Percentiles rank a stretch among this genome's conserved stretches.
Conservation (phyloP, 1,140 invertebrate species). For the Lucilia sericata region DNA sequence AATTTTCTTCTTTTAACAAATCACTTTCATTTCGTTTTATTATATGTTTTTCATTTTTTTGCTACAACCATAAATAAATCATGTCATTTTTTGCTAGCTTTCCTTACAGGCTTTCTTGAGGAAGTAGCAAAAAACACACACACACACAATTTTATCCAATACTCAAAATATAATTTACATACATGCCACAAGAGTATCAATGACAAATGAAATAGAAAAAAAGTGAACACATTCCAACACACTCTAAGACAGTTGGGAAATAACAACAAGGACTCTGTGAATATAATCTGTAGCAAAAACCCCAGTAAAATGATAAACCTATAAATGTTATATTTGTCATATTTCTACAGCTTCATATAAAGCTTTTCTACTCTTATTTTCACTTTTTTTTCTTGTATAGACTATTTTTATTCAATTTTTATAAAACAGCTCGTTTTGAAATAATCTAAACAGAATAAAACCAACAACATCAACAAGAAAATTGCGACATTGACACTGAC, state of each 20-base stretch:
- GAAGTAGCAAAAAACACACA: no score
- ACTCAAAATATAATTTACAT: not conserved
- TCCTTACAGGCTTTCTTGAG: no score
- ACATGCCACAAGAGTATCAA: not conserved
- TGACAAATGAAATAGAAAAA: not conserved
- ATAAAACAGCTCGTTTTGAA: no score
- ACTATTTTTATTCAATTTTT: no score
- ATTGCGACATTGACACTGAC: conserved; percentile 1
- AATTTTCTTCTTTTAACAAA: no score
- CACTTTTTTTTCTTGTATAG: no score
- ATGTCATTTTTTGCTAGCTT: not conserved
- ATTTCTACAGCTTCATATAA: not conserved
- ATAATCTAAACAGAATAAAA: no score
- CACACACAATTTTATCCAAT: not conserved
- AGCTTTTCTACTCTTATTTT: no score
- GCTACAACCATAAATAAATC: not conserved
- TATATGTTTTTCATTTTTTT: not conserved
- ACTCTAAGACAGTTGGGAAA: not conserved
- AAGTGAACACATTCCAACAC: not conserved
- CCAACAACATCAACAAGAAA: not conserved
- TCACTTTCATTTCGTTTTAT: not conserved
- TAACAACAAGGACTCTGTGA: no score
- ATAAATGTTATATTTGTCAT: not conserved
- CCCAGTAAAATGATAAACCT: not conserved
- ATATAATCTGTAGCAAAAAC: not conserved